phyloP scores from a whole-genome alignment of 2,888 invertebrate genomes.

The Perithous albicinctus region DNA sequence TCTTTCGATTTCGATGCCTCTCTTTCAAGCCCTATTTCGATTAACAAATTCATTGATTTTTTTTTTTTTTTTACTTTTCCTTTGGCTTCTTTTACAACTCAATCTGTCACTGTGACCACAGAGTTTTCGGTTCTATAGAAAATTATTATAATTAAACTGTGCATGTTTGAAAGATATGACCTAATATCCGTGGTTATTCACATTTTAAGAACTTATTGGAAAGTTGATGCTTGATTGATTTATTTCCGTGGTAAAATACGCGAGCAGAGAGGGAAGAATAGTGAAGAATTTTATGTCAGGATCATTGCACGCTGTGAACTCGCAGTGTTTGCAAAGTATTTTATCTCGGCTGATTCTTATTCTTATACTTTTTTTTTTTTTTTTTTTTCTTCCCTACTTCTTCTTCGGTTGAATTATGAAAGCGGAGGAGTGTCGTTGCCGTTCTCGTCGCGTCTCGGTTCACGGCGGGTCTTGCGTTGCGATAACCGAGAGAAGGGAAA shows the following conservation, averaged over 20 bases:
- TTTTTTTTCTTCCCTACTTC: conserved; percentile 10
- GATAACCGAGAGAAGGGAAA: conserved; percentile 42
- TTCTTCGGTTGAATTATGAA: conserved; percentile 51
- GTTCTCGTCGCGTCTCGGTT: conserved; percentile 9
- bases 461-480: conserved; percentile 9
- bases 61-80: background rate
- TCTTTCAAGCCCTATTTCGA: background rate
- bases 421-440: conserved; percentile 39
- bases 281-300: conserved; percentile 15
- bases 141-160: too few relatives aligned
- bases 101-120: background rate
- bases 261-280: background rate
- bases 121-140: background rate
- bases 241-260: background rate
- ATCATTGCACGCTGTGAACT: conserved; percentile 15
- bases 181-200: background rate
- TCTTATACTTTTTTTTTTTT: conserved; percentile 23
- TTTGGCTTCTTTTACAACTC: background rate
- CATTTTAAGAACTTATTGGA: background rate
- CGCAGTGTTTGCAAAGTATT: conserved; percentile 51
- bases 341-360: conserved; percentile 38
- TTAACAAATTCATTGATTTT: conserved; percentile 13
- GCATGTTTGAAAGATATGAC: too few relatives aligned
- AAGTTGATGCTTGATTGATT: conserved; percentile 11
- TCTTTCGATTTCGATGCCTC: conserved; percentile 38